These are phyloP conservation scores for Epicauta chinensis DNA, from an alignment of 1,140 invertebrate species.

Conservation along the genomic window DNA sequence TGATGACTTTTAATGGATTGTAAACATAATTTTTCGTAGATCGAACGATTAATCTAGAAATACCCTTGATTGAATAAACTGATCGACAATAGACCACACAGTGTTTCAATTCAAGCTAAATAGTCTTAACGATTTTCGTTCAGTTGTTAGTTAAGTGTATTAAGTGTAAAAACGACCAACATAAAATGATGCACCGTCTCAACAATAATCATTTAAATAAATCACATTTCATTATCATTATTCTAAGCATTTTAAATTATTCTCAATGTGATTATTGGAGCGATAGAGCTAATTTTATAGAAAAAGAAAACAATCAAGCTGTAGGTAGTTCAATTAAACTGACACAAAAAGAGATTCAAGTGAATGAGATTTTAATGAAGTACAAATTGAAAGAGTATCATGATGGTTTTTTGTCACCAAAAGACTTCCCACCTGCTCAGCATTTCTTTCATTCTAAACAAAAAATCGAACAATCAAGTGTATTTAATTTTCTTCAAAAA, in stretches of 20 bases:
- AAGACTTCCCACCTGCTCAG: background rate
- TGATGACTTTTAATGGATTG: no score
- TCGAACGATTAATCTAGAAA: no score
- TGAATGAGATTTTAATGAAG: constrained; percentile 60
- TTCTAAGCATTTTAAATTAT: no score
- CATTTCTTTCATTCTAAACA: constrained; percentile 41
- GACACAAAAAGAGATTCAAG: constrained; percentile 49
- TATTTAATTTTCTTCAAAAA: constrained; percentile 5
- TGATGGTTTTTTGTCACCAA: constrained; percentile 4
- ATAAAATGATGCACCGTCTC: background rate
- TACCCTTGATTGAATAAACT: no score
- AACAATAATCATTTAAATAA: no score
- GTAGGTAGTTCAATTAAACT: constrained; percentile 49
- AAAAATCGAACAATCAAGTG: background rate
- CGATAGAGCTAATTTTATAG: constrained; percentile 41
- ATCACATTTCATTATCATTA: no score
- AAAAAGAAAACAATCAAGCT: constrained; percentile 36
- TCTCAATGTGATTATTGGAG: constrained; percentile 41
- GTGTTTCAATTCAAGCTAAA: no score
- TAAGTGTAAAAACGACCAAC: no score
- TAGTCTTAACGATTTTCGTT: no score
- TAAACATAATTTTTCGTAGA: no score
- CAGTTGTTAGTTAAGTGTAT: no score
- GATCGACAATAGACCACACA: no score
- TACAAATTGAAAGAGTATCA: constrained; percentile 51